These are phyloP conservation scores for Hypsopygia costalis DNA, from an alignment of 2,888 invertebrate species.

Conservation along the genomic window DNA sequence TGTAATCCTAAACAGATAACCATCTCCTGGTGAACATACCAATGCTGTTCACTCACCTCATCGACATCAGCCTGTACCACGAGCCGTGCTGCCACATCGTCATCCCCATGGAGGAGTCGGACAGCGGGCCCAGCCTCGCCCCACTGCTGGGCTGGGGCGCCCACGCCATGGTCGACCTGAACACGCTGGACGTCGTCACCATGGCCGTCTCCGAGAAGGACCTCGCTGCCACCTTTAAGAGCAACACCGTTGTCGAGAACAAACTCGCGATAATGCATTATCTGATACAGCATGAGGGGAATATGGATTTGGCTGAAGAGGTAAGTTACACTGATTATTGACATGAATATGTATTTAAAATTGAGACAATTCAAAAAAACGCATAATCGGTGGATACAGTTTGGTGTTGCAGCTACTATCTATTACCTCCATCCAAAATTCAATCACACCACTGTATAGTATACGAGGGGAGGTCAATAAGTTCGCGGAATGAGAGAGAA, in stretches of 20 bases:
- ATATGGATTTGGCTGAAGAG: slow-evolving; percentile 87
- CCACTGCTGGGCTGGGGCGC: slow-evolving; percentile 81
- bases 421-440: too few relatives aligned
- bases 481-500: too few relatives aligned
- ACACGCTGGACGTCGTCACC: slow-evolving; percentile 86
- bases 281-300: slow-evolving; percentile 88
- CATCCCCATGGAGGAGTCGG: slow-evolving; percentile 81
- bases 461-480: too few relatives aligned
- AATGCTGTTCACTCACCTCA: slow-evolving; percentile 90
- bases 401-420: too few relatives aligned
- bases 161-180: slow-evolving; percentile 82
- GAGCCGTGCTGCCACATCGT: slow-evolving; percentile 92
- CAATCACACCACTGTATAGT: too few relatives aligned
- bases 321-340: slow-evolving; percentile 48
- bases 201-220: slow-evolving; percentile 84
- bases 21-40: slow-evolving; percentile 91
- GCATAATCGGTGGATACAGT: background rate
- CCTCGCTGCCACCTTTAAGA: slow-evolving; percentile 84
- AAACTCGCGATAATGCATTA: slow-evolving; percentile 91
- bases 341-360: background rate
- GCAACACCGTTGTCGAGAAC: slow-evolving; percentile 84
- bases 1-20: slow-evolving; percentile 76
- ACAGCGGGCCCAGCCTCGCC: slow-evolving; percentile 83
- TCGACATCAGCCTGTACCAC: slow-evolving; percentile 91
- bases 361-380: too few relatives aligned